phyloP scores from a whole-genome alignment of 2,888 invertebrate genomes.

The Lottia scabra region DNA sequence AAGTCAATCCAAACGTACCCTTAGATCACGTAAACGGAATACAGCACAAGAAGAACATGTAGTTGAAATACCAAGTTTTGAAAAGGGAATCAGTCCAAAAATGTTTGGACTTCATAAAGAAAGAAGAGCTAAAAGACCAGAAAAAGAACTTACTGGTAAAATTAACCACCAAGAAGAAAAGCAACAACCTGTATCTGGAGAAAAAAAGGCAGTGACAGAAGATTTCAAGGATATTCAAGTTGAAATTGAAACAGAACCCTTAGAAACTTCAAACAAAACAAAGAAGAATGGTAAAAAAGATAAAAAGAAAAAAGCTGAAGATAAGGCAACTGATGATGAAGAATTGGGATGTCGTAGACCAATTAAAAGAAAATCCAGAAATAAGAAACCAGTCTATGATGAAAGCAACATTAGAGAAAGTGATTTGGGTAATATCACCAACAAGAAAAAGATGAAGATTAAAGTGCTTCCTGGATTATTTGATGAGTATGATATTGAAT shows the following conservation, averaged over 20 bases:
- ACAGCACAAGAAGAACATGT: not conserved
- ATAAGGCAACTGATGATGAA: not conserved
- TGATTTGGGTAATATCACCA: too few species aligned
- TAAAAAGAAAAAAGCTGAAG: slow-evolving; percentile 7
- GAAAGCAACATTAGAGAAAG: slow-evolving; percentile 1
- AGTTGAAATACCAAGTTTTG: not conserved
- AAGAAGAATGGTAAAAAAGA: slow-evolving; percentile 16
- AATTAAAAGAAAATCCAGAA: not conserved
- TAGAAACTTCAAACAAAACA: slow-evolving; percentile 23
- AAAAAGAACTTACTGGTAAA: not conserved
- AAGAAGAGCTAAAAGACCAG: not conserved
- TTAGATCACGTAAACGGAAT: not conserved
- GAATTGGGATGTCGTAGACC: not conserved
- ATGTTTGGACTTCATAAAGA: not conserved
- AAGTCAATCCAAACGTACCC: not conserved
- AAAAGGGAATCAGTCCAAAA: not conserved
- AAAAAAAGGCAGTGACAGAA: not conserved
- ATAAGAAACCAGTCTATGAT: not conserved
- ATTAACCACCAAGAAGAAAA: not conserved
- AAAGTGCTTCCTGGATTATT: not conserved
- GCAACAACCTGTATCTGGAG: not conserved
- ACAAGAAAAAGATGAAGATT: slow-evolving; percentile 5
- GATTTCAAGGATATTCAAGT: not conserved
- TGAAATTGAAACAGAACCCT: not conserved
- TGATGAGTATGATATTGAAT: not conserved